phyloP scores from a whole-genome alignment of 1,140 invertebrate genomes.

The Neelides sp. region DNA sequence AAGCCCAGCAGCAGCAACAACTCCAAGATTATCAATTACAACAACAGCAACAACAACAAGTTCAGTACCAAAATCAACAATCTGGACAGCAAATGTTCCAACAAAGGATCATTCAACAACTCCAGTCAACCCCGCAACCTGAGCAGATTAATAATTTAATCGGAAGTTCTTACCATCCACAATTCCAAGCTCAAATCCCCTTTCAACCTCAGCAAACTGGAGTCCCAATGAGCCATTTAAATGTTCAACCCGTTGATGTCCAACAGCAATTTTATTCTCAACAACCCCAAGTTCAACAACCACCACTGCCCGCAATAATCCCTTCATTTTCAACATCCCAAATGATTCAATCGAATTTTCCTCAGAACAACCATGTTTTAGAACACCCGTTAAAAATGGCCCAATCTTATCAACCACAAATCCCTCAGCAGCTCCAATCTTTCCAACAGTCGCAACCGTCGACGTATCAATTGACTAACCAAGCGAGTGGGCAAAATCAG shows the following conservation, averaged over 20 bases:
- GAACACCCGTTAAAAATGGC: background rate
- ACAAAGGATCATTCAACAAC: background rate
- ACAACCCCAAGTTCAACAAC: background rate
- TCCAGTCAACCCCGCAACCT: background rate
- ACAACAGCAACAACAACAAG: background rate
- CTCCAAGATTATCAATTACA: background rate
- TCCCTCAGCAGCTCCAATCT: background rate
- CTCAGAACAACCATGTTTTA: background rate
- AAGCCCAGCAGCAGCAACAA: constrained; percentile 6
- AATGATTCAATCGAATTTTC: background rate
- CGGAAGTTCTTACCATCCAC: background rate
- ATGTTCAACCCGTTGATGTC: background rate
- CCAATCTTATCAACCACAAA: background rate
- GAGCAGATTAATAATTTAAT: background rate
- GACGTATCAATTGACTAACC: too few relatives aligned
- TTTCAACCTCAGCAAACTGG: background rate
- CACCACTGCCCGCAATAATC: background rate
- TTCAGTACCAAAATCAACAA: constrained; percentile 13
- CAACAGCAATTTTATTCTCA: background rate
- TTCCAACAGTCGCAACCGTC: background rate
- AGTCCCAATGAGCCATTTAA: background rate
- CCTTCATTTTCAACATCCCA: background rate
- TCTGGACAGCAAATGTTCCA: background rate
- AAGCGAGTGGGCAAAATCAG: too few relatives aligned
- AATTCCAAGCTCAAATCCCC: background rate